Evolutionary conservation across 1,140 invertebrate genomes (phyloP).

Genomic region (Vanessa tameamea): DNA sequence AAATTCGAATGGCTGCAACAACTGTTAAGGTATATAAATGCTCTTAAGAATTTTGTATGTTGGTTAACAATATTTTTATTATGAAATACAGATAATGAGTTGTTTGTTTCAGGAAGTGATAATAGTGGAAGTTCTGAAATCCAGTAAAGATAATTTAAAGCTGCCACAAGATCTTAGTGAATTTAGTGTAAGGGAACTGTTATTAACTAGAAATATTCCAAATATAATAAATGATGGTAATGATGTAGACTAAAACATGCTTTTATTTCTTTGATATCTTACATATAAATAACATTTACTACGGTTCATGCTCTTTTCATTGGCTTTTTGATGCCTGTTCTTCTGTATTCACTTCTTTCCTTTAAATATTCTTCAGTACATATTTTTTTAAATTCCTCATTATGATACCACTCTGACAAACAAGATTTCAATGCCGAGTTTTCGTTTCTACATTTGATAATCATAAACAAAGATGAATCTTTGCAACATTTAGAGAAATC

Average conservation of each 20-base stretch:
- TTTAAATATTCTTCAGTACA: slow-evolving; percentile 90
- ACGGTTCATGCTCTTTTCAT: slow-evolving; percentile 59
- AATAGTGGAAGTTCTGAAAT: slow-evolving; percentile 62
- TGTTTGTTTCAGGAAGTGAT: slow-evolving; percentile 71
- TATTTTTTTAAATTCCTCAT: slow-evolving; percentile 87
- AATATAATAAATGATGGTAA: slow-evolving; percentile 70
- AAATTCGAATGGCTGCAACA: slow-evolving; percentile 73
- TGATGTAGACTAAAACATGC: slow-evolving; percentile 58
- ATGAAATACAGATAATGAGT: background rate
- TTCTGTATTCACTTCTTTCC: slow-evolving; percentile 90
- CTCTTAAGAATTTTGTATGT: background rate
- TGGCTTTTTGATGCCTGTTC: slow-evolving; percentile 87
- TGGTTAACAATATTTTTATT: background rate
- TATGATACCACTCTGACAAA: slow-evolving; percentile 86
- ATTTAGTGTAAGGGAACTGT: slow-evolving; percentile 63
- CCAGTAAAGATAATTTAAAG: slow-evolving; percentile 41
- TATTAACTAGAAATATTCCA: slow-evolving; percentile 70
- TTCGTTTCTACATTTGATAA: slow-evolving; percentile 87
- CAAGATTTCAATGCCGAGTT: slow-evolving; percentile 87
- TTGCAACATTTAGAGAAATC: slow-evolving; percentile 90
- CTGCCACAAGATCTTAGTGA: slow-evolving; percentile 60
- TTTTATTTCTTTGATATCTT: slow-evolving; percentile 57
- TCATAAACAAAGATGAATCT: slow-evolving; percentile 84
- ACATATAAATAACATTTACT: slow-evolving; percentile 14
- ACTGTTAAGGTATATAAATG: slow-evolving; percentile 67